phyloP scores from a whole-genome alignment of 2,113 vertebrate species.

The Syngnathus typhle region DNA sequence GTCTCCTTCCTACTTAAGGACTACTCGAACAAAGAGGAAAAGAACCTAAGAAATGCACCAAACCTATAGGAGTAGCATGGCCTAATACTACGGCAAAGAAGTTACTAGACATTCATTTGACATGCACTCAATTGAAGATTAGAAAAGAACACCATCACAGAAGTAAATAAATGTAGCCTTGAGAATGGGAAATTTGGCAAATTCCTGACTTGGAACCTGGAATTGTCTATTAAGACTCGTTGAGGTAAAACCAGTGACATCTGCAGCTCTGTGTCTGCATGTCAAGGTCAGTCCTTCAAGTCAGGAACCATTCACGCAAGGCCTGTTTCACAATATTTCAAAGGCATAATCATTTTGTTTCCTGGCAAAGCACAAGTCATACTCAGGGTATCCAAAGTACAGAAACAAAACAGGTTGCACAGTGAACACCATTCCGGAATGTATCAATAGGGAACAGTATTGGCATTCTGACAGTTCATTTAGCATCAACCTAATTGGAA shows the following conservation, averaged over 20 bases:
- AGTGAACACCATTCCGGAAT: slow-evolving; percentile 62
- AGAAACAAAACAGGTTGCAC: slow-evolving; percentile 50
- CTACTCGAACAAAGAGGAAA: slow-evolving; percentile 68
- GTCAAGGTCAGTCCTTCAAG: not conserved
- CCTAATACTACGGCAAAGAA: slow-evolving; percentile 75
- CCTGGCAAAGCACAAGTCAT: slow-evolving; percentile 46
- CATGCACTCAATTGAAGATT: slow-evolving; percentile 74
- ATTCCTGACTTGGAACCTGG: slow-evolving; percentile 40
- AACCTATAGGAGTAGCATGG: slow-evolving; percentile 73
- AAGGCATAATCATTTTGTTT: slow-evolving; percentile 40
- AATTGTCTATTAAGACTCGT: slow-evolving; percentile 1
- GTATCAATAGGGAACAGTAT: slow-evolving; percentile 54
- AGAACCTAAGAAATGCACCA: slow-evolving; percentile 70
- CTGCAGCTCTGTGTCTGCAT: not conserved
- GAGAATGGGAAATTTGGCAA: slow-evolving; percentile 28
- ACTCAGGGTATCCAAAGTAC: slow-evolving; percentile 41
- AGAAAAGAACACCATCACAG: slow-evolving; percentile 60
- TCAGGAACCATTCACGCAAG: slow-evolving; percentile 16
- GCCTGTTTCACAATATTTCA: slow-evolving; percentile 13
- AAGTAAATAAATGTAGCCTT: slow-evolving; percentile 48
- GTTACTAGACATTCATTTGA: slow-evolving; percentile 73
- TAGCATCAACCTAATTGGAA: slow-evolving; percentile 29
- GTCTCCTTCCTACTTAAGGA: slow-evolving; percentile 54
- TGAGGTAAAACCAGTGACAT: slow-evolving; percentile 33
- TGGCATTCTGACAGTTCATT: slow-evolving; percentile 43